Percentiles rank a stretch among this genome's conserved stretches.
Conservation (phyloP, 2,888 invertebrate species). For the Suillia variegata region DNA sequence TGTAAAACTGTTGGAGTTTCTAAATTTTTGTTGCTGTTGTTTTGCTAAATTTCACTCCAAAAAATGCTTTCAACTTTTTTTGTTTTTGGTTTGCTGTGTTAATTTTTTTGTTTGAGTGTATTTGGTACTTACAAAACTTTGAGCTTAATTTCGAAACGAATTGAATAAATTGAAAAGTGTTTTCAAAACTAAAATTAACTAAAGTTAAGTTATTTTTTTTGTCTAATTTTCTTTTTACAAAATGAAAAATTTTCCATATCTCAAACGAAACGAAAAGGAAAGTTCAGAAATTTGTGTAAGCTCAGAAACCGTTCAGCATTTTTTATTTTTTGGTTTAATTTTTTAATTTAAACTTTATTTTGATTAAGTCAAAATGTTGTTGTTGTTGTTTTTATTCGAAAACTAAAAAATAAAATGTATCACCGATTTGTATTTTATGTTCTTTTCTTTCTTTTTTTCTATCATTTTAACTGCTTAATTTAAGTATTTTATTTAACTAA, state of each 20-base stretch:
- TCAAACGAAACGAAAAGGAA: too few relatives aligned
- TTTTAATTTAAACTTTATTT: conserved; percentile 26
- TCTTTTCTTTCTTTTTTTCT: conserved; percentile 7
- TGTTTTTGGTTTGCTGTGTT: too few relatives aligned
- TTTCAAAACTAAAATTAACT: too few relatives aligned
- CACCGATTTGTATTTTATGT: conserved; percentile 6
- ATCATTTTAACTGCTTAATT: conserved; percentile 2
- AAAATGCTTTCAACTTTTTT: conserved; percentile 46
- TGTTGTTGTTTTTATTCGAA: conserved; percentile 5
- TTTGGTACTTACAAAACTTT: conserved; percentile 2
- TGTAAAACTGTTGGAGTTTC: conserved; percentile 47
- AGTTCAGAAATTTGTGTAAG: too few relatives aligned
- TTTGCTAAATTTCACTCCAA: conserved; percentile 41
- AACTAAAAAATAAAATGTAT: conserved; percentile 4
- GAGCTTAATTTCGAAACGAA: background rate
- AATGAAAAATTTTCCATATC: too few relatives aligned
- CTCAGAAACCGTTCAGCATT: conserved; percentile 61
- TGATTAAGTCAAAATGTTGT: conserved; percentile 29
- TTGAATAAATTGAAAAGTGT: too few relatives aligned
- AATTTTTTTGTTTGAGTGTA: conserved; percentile 24
- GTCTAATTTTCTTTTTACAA: too few relatives aligned
- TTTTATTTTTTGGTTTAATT: conserved; percentile 34
- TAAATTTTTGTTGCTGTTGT: too few relatives aligned
- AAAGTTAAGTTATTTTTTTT: too few relatives aligned
- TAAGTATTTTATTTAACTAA: background rate